Conservation (phyloP, 2,113 vertebrate genomes). For the Vombatus ursinus region DNA sequence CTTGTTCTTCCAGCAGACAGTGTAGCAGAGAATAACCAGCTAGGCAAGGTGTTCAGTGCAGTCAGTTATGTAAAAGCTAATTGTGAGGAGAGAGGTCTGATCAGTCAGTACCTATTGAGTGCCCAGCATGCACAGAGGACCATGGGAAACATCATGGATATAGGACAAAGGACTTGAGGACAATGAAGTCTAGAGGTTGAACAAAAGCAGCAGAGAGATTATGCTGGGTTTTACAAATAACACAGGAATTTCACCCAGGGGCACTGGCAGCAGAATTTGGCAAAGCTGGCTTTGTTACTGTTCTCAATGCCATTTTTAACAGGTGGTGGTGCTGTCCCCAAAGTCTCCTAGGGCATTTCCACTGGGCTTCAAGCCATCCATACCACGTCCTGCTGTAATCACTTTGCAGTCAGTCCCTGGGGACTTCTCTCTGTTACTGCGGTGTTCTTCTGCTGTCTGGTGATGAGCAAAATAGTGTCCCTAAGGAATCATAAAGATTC, state of each 20-base stretch:
- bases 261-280: background rate
- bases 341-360: background rate
- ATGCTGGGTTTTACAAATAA: background rate
- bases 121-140: background rate
- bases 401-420: background rate
- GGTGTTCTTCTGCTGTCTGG: background rate
- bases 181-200: background rate
- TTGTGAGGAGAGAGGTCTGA: background rate
- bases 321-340: background rate
- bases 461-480: background rate
- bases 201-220: background rate
- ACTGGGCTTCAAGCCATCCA: background rate
- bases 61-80: constrained; percentile 22
- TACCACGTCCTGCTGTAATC: background rate
- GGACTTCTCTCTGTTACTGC: background rate
- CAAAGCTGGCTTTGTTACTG: background rate
- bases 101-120: background rate
- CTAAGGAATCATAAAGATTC: background rate
- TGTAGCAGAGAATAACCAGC: constrained; percentile 27
- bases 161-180: background rate
- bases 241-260: background rate
- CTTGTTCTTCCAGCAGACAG: constrained; percentile 48
- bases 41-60: constrained; percentile 19
- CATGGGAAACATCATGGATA: background rate
- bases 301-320: background rate